These are phyloP conservation scores for Elgonia sp. DNA, from an alignment of 2,888 invertebrate species.

Conservation along the genomic window DNA sequence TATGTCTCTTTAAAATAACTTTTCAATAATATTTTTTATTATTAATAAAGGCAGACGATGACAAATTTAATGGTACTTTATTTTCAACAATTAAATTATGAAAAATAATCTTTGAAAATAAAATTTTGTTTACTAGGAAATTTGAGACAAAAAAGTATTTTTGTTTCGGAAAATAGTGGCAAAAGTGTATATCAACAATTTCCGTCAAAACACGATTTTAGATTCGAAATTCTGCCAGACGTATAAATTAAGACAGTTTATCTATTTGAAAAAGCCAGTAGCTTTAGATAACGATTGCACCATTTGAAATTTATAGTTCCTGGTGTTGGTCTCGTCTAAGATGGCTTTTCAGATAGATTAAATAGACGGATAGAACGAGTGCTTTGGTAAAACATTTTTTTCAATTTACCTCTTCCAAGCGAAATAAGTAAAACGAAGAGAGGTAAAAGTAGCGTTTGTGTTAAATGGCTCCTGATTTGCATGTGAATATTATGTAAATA, in stretches of 20 bases:
- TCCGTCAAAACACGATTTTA: slow-evolving; percentile 25
- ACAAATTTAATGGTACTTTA: no score
- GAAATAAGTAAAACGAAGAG: slow-evolving; percentile 22
- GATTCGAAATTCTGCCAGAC: slow-evolving; percentile 20
- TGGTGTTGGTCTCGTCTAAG: slow-evolving; percentile 41
- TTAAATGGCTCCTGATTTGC: slow-evolving; percentile 15
- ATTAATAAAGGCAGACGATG: no score
- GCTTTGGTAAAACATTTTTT: slow-evolving; percentile 44
- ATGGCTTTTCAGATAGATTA: slow-evolving; percentile 51
- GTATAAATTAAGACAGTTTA: slow-evolving; percentile 58
- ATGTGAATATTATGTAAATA: no score
- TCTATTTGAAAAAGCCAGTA: slow-evolving; percentile 51
- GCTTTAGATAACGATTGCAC: slow-evolving; percentile 56
- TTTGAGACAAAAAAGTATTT: no score
- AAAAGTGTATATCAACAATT: slow-evolving; percentile 19
- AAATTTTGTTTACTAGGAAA: no score
- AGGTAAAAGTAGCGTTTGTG: not conserved
- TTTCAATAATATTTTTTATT: no score
- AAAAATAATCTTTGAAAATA: no score
- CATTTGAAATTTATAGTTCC: slow-evolving; percentile 46
- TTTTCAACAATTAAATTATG: no score
- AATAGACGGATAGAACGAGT: slow-evolving; percentile 36
- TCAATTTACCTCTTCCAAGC: slow-evolving; percentile 18
- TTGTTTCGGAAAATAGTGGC: not conserved
- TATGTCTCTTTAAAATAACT: no score